phyloP scores from a whole-genome alignment of 37 sponge, comb jelly and placozoan species.

The Halisarca cf. caerulea region DNA sequence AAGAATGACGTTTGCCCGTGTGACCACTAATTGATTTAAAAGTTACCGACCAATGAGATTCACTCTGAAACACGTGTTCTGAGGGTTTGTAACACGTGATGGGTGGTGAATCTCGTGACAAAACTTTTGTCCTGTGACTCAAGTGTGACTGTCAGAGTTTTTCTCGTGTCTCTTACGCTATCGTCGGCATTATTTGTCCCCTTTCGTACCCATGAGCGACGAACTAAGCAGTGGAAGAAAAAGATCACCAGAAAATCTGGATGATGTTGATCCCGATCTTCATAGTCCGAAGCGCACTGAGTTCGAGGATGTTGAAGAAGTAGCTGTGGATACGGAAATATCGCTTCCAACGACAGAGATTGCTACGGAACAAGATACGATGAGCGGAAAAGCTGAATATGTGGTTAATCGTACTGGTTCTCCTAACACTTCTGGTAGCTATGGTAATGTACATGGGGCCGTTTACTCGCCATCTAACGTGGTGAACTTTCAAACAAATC shows the following conservation, averaged over 20 bases:
- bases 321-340: slow-evolving; percentile 16
- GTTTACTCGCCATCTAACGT: slow-evolving; percentile 8
- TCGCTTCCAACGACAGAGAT: slow-evolving; percentile 24
- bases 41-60: too few relatives aligned
- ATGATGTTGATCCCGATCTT: neutral
- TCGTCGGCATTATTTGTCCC: too few relatives aligned
- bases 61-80: too few relatives aligned
- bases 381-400: neutral
- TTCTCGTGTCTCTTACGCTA: too few relatives aligned
- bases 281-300: slow-evolving; percentile 5
- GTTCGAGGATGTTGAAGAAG: slow-evolving; percentile 20
- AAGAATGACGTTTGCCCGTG: too few relatives aligned
- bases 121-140: too few relatives aligned
- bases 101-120: too few relatives aligned
- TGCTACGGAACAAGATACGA: slow-evolving; percentile 15
- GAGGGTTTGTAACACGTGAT: too few relatives aligned
- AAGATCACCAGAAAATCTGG: neutral
- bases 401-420: neutral
- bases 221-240: neutral
- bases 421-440: neutral
- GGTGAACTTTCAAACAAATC: slow-evolving; percentile 25
- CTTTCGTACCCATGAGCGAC: neutral
- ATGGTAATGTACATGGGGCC: neutral
- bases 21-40: too few relatives aligned
- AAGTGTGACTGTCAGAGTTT: too few relatives aligned